Base-by-base conservation (phyloP, 53 echinoderm and acorn worm genomes). In the Mesocentrotus franciscanus region DNA sequence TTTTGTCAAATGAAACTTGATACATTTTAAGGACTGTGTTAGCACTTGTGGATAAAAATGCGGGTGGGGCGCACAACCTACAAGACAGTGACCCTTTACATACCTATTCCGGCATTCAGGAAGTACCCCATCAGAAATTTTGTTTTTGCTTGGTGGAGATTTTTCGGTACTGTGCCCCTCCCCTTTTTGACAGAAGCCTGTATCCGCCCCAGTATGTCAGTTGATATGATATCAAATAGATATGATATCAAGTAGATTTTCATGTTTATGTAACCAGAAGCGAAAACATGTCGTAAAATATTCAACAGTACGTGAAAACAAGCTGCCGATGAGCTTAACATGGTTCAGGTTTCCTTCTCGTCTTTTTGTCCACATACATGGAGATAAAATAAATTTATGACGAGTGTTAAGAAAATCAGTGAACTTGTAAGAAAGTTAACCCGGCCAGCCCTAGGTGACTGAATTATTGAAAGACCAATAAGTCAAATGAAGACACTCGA, bases 191-290 rank as follows among this genome's bases (percentile, higher is more conserved):
- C 20, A 49, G 49, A 49, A 49, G 16, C 64, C 64, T 15, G 64
- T 64, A 64, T 20, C 20, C 1, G 64, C 16, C 20, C 64, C 62
- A 62, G 62, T 2, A 2, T 18, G 62, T 62, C 62, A 62, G 15
- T 75, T 32, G n/a, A 30, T 33, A 13, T 14, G 29, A 11, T 75
- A 27, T 32, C n/a, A 11, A 75, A 3, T 75, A 1, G 32, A 11
- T 32, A 29, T 9, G 76, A 76, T 76, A 12, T 76, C 33, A 32
- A 30, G 15, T 27, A 0, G 14, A 32, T 30, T 12, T 12, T 14
- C 76, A 76, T 76, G 76, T 76, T 71, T 76, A 9, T 32, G 76
- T 76, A 30, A 76, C 76, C 76, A 76, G 76, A 76, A 76, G 76
- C 76, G 76, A 76, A 76, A 76, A 76, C 76, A 76, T 76, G 33